A percentile compares a stretch with the other conserved stretches of the same genome.
These are phyloP conservation scores for Trinorchestia longiramus DNA, from an alignment of 1,140 invertebrate species.

Conservation along the genomic window DNA sequence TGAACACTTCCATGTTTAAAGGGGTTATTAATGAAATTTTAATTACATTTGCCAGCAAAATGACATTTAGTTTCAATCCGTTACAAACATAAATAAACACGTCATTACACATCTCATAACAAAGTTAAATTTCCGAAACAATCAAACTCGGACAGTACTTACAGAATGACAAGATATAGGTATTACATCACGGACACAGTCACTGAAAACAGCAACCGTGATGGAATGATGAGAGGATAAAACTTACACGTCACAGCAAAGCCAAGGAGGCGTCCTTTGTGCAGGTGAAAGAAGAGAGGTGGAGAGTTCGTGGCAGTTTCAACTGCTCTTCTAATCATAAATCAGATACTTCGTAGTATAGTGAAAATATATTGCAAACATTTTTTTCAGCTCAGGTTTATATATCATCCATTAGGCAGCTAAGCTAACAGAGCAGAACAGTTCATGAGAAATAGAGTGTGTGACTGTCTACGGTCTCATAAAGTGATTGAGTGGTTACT, in stretches of 20 bases:
- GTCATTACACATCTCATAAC: no score
- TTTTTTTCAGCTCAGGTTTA: no score
- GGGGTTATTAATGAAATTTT: no score
- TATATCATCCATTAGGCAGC: no score
- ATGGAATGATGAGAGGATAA: neutral
- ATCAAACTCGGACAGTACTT: neutral
- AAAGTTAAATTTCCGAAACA: no score
- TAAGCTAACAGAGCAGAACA: no score
- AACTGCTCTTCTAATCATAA: neutral
- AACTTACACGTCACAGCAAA: neutral
- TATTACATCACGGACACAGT: neutral
- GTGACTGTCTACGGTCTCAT: neutral
- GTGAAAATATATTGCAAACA: neutral
- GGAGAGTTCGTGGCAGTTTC: neutral
- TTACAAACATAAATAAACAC: no score
- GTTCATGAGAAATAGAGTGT: neutral
- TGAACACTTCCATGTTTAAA: no score
- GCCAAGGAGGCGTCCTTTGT: no score
- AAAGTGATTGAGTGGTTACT: no score
- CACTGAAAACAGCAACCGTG: neutral
- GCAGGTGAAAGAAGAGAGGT: neutral
- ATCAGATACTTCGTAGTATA: neutral
- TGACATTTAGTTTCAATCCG: no score
- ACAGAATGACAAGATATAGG: neutral
- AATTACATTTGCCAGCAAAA: no score